Conservation (phyloP, 2,888 invertebrate genomes). For the Tetanocera ferruginea region DNA sequence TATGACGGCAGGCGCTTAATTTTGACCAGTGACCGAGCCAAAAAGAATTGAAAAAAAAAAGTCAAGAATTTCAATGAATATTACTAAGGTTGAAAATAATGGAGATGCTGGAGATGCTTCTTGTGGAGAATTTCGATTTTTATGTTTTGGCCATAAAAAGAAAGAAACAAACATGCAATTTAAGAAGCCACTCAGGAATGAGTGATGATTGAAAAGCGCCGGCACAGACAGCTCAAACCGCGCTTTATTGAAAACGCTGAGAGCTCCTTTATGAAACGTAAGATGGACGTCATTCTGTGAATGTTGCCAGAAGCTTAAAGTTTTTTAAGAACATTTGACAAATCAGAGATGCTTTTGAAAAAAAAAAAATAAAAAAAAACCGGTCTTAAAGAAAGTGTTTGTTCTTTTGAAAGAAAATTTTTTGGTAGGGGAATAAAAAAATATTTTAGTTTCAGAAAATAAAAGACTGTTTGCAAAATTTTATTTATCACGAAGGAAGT, state of each 20-base stretch:
- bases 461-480: too few species aligned
- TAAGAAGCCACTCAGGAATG: slow-evolving; percentile 4
- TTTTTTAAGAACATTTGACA: too few species aligned
- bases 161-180: background rate
- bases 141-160: background rate
- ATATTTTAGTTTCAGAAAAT: too few species aligned
- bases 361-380: too few species aligned
- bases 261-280: background rate
- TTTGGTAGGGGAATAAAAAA: too few species aligned
- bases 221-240: slow-evolving; percentile 34
- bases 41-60: background rate
- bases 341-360: too few species aligned
- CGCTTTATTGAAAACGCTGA: background rate
- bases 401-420: too few species aligned
- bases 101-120: background rate
- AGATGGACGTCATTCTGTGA: too few species aligned
- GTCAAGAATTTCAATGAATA: background rate
- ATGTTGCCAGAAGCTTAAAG: too few species aligned
- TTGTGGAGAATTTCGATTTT: background rate
- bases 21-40: background rate
- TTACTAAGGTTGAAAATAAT: background rate
- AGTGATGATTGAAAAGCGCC: slow-evolving; percentile 45
- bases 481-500: too few species aligned
- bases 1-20: slow-evolving; percentile 24
- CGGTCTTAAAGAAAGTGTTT: too few species aligned